A percentile compares a stretch with the other conserved stretches of the same genome.
Evolutionary conservation across 2,888 invertebrate genomes (phyloP).

Genomic region (Drosophila kokeensis): DNA sequence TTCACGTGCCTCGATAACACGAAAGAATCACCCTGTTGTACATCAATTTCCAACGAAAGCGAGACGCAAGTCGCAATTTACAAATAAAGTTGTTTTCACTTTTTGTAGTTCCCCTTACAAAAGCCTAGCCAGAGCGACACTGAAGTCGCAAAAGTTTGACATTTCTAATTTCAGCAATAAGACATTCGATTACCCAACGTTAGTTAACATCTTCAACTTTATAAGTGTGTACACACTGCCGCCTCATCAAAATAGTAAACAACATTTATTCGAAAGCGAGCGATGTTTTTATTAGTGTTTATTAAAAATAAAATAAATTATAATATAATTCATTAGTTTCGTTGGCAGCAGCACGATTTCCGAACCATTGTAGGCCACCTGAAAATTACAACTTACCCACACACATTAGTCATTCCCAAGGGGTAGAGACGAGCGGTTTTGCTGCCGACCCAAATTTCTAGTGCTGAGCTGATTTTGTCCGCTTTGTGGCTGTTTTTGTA

Average conservation of each 20-base stretch:
- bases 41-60: background rate
- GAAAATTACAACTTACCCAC: slow-evolving; percentile 64
- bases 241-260: background rate
- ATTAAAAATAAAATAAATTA: slow-evolving; percentile 12
- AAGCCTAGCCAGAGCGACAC: background rate
- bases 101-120: background rate
- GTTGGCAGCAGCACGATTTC: background rate
- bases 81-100: background rate
- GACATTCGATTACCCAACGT: background rate
- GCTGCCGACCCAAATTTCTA: slow-evolving; percentile 14
- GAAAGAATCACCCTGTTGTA: background rate
- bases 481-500: slow-evolving; percentile 51
- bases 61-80: background rate
- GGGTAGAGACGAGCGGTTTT: slow-evolving; percentile 3
- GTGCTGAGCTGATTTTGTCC: slow-evolving; percentile 26
- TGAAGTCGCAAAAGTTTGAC: background rate
- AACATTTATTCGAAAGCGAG: background rate
- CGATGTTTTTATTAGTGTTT: background rate
- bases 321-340: background rate
- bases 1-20: background rate
- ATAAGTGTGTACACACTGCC: slow-evolving; percentile 43
- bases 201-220: background rate
- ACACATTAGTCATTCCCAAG: slow-evolving; percentile 14
- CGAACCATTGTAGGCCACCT: slow-evolving; percentile 25
- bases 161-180: background rate